Conservation (phyloP, 1,140 invertebrate species). For the Calosoma granatense region DNA sequence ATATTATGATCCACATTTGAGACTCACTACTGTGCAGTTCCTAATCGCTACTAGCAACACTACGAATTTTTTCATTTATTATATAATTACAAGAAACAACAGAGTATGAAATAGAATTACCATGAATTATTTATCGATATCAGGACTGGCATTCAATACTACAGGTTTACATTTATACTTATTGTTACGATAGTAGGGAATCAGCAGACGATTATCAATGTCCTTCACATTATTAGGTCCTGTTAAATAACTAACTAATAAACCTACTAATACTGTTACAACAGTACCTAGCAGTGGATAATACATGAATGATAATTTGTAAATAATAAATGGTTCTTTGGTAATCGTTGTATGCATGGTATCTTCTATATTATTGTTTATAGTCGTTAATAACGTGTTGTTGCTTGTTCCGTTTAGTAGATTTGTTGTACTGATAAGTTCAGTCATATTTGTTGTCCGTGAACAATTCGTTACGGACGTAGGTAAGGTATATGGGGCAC, state of each 20-base stretch:
- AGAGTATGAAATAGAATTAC: too few species aligned
- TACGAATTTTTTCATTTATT: too few species aligned
- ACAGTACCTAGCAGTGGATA: conserved; percentile 35
- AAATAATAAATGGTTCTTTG: conserved; percentile 1
- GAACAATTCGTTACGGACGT: not conserved
- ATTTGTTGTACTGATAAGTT: not conserved
- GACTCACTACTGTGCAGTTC: too few species aligned
- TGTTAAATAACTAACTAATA: conserved; percentile 36
- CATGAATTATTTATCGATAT: too few species aligned
- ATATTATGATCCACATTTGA: too few species aligned
- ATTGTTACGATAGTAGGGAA: not conserved
- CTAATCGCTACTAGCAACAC: too few species aligned
- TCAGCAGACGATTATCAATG: not conserved
- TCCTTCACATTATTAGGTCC: conserved; percentile 19
- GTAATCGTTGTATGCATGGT: not conserved
- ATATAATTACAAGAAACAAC: too few species aligned
- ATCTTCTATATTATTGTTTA: too few species aligned
- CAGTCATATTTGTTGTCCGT: not conserved
- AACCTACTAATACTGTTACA: conserved; percentile 34
- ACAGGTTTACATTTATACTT: too few species aligned
- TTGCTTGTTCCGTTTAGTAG: too few species aligned
- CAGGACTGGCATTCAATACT: too few species aligned
- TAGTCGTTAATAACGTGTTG: too few species aligned
- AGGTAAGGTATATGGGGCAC: not conserved
- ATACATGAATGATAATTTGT: conserved; percentile 39